Percentiles rank a stretch among this genome's conserved stretches.
Conservation (phyloP, 1,140 invertebrate genomes). For the Saccostrea glomerata region DNA sequence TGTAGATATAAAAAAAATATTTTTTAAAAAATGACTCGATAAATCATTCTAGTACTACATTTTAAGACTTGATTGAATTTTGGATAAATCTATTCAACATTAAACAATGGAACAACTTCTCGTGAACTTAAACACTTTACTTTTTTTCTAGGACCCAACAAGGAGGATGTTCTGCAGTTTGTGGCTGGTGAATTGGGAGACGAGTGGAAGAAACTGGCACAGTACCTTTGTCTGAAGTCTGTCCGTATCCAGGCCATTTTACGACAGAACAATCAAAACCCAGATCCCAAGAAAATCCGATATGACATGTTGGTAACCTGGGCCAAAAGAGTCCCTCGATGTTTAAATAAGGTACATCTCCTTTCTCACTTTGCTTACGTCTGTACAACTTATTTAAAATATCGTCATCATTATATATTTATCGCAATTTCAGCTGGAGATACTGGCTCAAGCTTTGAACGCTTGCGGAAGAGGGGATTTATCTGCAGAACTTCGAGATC, state of each 20-base stretch:
- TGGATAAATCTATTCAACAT: too few relatives aligned
- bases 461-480: conserved; percentile 67
- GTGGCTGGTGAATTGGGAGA: conserved; percentile 71
- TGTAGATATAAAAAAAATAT: too few relatives aligned
- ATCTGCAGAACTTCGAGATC: conserved; percentile 64
- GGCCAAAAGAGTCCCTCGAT: conserved; percentile 71
- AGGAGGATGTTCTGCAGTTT: conserved; percentile 65
- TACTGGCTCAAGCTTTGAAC: conserved; percentile 64
- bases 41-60: too few relatives aligned
- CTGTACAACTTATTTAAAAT: too few relatives aligned
- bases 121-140: too few relatives aligned
- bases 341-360: conserved; percentile 69
- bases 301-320: conserved; percentile 75
- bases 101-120: too few relatives aligned
- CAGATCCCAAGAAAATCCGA: conserved; percentile 64
- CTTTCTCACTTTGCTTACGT: too few relatives aligned
- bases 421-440: conserved; percentile 59
- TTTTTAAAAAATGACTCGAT: too few relatives aligned
- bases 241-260: conserved; percentile 75
- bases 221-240: conserved; percentile 65
- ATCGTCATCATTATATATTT: neutral
- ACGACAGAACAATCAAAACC: conserved; percentile 64
- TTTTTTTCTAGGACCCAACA: conserved; percentile 65
- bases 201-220: conserved; percentile 73
- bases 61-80: too few relatives aligned